phyloP scores from a whole-genome alignment of 2,888 invertebrate genomes.

The Philopedon plagiatum region DNA sequence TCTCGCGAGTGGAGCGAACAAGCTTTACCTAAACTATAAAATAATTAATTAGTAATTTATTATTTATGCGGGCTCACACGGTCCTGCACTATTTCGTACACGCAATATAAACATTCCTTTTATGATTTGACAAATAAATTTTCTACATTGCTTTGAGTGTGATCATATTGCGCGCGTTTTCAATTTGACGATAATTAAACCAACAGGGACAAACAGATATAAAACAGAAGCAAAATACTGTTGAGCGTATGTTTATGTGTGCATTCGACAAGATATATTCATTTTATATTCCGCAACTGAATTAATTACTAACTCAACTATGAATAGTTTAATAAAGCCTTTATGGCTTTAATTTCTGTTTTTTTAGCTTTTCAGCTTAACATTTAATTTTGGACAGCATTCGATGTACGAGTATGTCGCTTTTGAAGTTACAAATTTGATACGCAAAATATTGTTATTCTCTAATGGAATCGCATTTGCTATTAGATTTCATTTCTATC shows the following conservation, averaged over 20 bases:
- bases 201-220: constrained; percentile 51
- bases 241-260: constrained; percentile 48
- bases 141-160: constrained; percentile 59
- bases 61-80: background rate
- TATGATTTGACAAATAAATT: constrained; percentile 68
- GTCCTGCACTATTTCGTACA: constrained; percentile 22
- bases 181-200: constrained; percentile 54
- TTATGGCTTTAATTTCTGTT: constrained; percentile 48
- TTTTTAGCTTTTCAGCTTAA: constrained; percentile 43
- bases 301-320: constrained; percentile 53
- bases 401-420: background rate
- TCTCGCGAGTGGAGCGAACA: too few species aligned
- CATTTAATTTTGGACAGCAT: constrained; percentile 25
- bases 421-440: constrained; percentile 24
- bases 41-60: too few species aligned
- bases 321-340: constrained; percentile 52
- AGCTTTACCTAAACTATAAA: too few species aligned
- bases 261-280: constrained; percentile 56
- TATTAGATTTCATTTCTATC: background rate
- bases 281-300: constrained; percentile 52
- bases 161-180: constrained; percentile 62
- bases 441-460: constrained; percentile 4
- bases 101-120: constrained; percentile 66
- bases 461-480: background rate
- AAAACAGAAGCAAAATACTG: constrained; percentile 50